phyloP scores from a whole-genome alignment of 2,113 vertebrate species.

The Larimichthys crocea region DNA sequence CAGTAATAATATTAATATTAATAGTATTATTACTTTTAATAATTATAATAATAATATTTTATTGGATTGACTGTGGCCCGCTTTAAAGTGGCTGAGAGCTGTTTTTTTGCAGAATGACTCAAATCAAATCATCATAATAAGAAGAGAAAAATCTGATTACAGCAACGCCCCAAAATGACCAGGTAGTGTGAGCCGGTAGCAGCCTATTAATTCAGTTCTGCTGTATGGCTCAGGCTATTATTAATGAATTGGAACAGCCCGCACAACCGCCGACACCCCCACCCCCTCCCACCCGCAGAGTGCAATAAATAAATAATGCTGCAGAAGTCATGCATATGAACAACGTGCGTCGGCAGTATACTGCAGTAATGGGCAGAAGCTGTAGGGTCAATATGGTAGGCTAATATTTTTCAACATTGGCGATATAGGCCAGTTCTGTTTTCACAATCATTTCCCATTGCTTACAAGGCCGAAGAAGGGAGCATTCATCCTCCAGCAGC shows the following conservation, averaged over 20 bases:
- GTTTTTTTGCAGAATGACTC: constrained; percentile 13
- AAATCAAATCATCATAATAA: not conserved
- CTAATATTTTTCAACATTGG: constrained; percentile 61
- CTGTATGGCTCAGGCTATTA: constrained; percentile 73
- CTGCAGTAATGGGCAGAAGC: constrained; percentile 71
- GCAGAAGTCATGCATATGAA: constrained; percentile 83
- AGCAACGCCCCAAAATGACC: constrained; percentile 32
- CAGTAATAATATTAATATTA: no score
- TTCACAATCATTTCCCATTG: constrained; percentile 19
- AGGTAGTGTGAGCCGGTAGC: constrained; percentile 33
- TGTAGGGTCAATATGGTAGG: constrained; percentile 65
- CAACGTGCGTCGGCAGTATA: constrained; percentile 73
- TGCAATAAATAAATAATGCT: constrained; percentile 83
- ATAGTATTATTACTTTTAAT: no score
- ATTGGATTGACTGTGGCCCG: constrained; percentile 37
- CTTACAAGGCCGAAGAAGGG: constrained; percentile 32
- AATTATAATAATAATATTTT: not conserved
- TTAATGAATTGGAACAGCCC: constrained; percentile 81
- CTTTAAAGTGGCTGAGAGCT: constrained; percentile 38
- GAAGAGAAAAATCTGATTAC: not conserved
- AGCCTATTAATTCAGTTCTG: constrained; percentile 74
- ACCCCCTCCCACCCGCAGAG: constrained; percentile 66
- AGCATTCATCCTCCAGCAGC: not conserved
- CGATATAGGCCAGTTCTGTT: constrained; percentile 40
- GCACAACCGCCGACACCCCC: constrained; percentile 50